Percentiles rank a stretch among this genome's conserved stretches.
These are phyloP conservation scores for Amphimallon solstitiale DNA, from an alignment of 2,888 invertebrate species.

Conservation along the genomic window DNA sequence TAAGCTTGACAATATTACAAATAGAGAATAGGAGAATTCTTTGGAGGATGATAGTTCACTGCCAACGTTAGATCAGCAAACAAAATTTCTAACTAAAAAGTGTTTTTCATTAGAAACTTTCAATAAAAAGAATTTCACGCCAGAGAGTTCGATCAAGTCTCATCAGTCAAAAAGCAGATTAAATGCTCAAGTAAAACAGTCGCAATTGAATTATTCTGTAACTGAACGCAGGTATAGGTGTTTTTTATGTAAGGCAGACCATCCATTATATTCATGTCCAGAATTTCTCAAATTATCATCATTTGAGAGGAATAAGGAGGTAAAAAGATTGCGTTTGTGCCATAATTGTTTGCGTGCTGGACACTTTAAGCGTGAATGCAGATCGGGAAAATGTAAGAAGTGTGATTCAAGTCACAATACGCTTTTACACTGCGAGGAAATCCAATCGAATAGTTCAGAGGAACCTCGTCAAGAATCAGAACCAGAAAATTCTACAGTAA, in stretches of 20 bases:
- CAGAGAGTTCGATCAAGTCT: no score
- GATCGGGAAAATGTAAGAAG: not conserved
- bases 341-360: not conserved
- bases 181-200: no score
- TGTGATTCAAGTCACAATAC: constrained; percentile 20
- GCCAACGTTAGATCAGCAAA: constrained; percentile 37
- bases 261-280: constrained; percentile 13
- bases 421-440: constrained; percentile 3
- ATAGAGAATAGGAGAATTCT: constrained; percentile 44
- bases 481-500: no score
- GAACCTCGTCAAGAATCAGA: no score
- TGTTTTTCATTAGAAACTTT: constrained; percentile 41
- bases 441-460: no score
- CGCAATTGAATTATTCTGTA: no score
- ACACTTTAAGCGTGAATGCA: constrained; percentile 5
- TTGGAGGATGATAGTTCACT: constrained; percentile 14
- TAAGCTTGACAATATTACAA: constrained; percentile 43
- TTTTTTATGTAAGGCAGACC: constrained; percentile 11
- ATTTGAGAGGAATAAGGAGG: not conserved
- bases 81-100: constrained; percentile 40
- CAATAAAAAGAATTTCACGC: no score
- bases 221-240: no score
- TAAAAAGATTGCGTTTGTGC: constrained; percentile 6
- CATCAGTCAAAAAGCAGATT: no score
- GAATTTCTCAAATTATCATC: constrained; percentile 9